Base-by-base conservation (phyloP, 2,888 invertebrate species). In the Ophonus ardosiacus region DNA sequence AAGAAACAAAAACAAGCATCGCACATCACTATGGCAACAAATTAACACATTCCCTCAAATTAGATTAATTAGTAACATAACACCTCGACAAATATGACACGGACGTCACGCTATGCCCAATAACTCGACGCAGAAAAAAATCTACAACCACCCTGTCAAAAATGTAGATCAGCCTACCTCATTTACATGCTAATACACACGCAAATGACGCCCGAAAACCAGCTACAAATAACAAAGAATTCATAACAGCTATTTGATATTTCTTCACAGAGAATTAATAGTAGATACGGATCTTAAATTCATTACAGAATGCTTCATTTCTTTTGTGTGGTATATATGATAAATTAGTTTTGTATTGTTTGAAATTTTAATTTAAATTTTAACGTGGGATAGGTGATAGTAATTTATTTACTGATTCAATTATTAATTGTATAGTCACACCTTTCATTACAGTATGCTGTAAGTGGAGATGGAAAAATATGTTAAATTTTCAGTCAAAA, bases 1-100 rank as follows among this genome's bases (percentile, higher is more conserved):
- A 51, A 51, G 43, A 51, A 51, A 51, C 43, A 51, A 51, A 51
- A 51, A 71, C 24, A 68, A 68, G 38, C 24, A 68, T 59, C 17
- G 59, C 59, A 24, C 1, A 63, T 63, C 24, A 13, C 63, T 10
- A 63, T 63, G 63, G 24, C 63, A 63, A 24, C 24, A 31, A 81
- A 81, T 81, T 83, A 61, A 83, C 83, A 83, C 83, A 57, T 83
- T 74, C 83, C 56, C 74, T 83, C 61, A 83, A 83, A 83, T 83
- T 83, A 83, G 83, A 83, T 83, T 83, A 83, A 83, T 83, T 83
- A 83, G 83, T 38, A 56, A 61, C 74, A 74, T 83, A 83, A 83
- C 59, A 83, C 74, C 83, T 71, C 59, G 74, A 83, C 83, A 83
- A 83, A 83, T 83, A 24, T 83, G 83, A 83, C 83, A 61, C 7